Evolutionary conservation across 1,140 invertebrate genomes (phyloP), one percentile per base, ranked within the genome.

Genomic region (Pentalonia nigronervosa): DNA sequence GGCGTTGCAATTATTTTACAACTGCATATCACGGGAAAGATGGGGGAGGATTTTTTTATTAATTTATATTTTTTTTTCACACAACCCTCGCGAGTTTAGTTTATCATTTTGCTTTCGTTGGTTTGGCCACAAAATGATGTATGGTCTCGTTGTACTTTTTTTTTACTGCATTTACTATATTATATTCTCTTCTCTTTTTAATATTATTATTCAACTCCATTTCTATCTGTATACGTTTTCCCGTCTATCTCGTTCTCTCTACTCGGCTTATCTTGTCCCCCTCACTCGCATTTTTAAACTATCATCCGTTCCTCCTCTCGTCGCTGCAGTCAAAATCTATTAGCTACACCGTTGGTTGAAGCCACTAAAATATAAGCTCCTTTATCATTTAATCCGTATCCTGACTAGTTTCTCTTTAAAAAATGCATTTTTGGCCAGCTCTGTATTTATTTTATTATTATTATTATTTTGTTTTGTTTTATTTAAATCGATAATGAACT

Each of bases 181-280:
- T 60, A 60, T 21, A 53, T n/a, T n/a, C 60, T 76, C 14, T 53
- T 50, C n/a, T 89, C 36, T 56, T 89, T 34, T 89, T 89, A 50
- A 36, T 53, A 89, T 53, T 89, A 50, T 83, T 83, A 92, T 92
- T 92, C 90, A 36, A 83, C 81, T 93, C 48, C 91, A 41, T 48
- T 83, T n/a, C 25, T 50, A 20, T 84, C 7, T 56, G n/a, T 25
- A 6, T 45, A 50, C 41, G 47, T 81, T 92, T 91, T 92, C 0
- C 76, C 48, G 41, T 53, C 47, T 81, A 50, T 81, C 45, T 81
- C 41, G 60, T 92, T 50, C 30, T 50, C 30, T 25, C n/a, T 48
- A 90, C 25, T 67, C n/a, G 48, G 47, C 47, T 93, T 93, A 93
- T 86, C 91, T 56, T 30, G 91, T 93, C 91, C 36, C 21, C 34